phyloP scores from a whole-genome alignment of 2,888 invertebrate genomes.

The Drosophila mettleri region DNA sequence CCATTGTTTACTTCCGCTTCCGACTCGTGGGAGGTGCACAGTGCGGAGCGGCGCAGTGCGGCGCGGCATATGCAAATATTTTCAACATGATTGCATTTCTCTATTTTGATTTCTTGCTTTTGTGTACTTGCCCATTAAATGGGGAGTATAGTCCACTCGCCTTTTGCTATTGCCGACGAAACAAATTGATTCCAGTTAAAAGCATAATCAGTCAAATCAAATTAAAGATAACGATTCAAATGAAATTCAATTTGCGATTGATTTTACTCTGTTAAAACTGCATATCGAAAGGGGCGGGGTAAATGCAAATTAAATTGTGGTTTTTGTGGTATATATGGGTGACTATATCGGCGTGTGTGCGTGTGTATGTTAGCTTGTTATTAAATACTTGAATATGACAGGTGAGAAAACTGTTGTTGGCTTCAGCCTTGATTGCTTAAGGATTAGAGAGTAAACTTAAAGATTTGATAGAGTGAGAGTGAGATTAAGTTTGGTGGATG shows the following conservation, averaged over 20 bases:
- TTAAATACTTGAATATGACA: too few relatives aligned
- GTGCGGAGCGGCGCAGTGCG: conserved; percentile 10
- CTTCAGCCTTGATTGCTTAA: background rate
- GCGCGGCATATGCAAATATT: conserved; percentile 69
- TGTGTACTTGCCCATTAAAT: conserved; percentile 22
- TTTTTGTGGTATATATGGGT: background rate
- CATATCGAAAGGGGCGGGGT: background rate
- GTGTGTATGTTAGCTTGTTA: background rate
- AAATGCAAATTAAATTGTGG: conserved; percentile 14
- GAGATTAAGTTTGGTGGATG: too few relatives aligned
- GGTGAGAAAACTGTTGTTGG: background rate
- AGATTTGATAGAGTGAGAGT: background rate
- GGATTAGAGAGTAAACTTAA: background rate
- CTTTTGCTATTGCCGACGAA: conserved; percentile 1
- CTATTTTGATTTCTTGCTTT: conserved; percentile 52
- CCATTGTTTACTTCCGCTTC: conserved; percentile 79
- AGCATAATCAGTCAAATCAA: conserved; percentile 38
- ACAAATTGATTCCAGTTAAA: conserved; percentile 35
- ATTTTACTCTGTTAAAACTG: background rate
- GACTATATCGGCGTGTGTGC: background rate
- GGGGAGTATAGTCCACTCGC: background rate
- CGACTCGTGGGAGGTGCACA: conserved; percentile 28
- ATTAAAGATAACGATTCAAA: conserved; percentile 23
- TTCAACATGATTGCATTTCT: conserved; percentile 75
- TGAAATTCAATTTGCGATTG: conserved; percentile 8